These are phyloP conservation scores for Oscheius sp. DNA, from an alignment of 2,888 invertebrate genomes.

Conservation along the genomic window DNA sequence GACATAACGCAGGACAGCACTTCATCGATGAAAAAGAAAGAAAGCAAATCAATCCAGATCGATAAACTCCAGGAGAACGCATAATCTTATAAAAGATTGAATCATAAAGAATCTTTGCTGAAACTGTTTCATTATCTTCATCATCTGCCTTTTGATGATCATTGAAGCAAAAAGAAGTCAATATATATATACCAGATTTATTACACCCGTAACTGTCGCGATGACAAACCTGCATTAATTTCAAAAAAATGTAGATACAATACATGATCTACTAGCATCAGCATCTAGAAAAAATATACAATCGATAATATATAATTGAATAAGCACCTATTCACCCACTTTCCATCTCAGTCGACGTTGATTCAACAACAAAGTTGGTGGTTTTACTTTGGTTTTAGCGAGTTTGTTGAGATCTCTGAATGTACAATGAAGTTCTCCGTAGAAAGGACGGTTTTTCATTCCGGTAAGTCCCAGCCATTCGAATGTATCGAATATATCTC, in stretches of 20 bases:
- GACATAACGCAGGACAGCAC: background rate
- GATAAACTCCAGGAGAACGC: background rate
- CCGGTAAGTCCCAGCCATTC: slow-evolving; percentile 8
- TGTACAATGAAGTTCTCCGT: background rate
- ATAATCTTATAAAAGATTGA: background rate
- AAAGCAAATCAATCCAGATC: background rate
- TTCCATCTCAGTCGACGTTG: slow-evolving; percentile 7
- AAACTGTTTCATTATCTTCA: no score
- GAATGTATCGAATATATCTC: background rate
- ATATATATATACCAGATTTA: no score
- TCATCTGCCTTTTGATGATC: no score
- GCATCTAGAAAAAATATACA: no score
- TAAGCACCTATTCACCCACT: background rate
- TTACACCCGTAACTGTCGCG: background rate
- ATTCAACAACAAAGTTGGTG: slow-evolving; percentile 10
- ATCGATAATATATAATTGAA: no score
- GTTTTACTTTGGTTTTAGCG: background rate
- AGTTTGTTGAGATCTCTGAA: slow-evolving; percentile 2
- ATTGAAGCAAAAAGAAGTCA: no score
- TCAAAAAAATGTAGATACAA: background rate
- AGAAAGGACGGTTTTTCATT: background rate
- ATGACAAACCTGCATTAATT: no score
- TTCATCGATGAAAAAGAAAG: background rate
- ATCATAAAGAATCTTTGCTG: slow-evolving; percentile 6
- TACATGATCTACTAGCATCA: background rate